Conservation (phyloP, 2,888 invertebrate species). For the Allygus modestus region DNA sequence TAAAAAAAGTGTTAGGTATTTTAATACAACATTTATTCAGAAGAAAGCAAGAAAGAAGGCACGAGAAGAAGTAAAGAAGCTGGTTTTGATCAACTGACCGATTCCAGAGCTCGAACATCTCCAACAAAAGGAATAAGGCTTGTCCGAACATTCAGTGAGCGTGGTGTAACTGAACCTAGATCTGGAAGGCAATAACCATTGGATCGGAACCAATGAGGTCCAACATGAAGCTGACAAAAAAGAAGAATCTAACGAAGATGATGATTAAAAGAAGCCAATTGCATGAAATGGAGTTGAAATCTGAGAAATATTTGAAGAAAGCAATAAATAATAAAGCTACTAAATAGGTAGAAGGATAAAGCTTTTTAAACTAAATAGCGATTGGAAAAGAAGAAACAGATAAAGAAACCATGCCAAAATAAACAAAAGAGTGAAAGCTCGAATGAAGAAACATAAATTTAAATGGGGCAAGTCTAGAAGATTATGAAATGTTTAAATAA, state of each 20-base stretch:
- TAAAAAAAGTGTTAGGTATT: too few species aligned
- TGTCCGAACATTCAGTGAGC: constrained; percentile 87
- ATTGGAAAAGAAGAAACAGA: constrained; percentile 77
- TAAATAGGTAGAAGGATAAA: constrained; percentile 87
- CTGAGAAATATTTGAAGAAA: constrained; percentile 84
- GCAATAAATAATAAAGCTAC: constrained; percentile 84
- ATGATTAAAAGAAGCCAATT: constrained; percentile 68
- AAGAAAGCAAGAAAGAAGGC: too few species aligned
- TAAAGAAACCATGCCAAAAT: constrained; percentile 79
- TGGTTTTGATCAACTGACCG: constrained; percentile 84
- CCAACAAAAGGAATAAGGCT: constrained; percentile 84
- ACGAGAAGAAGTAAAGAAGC: constrained; percentile 83
- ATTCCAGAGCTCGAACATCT: constrained; percentile 84
- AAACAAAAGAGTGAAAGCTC: constrained; percentile 70
- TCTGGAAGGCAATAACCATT: constrained; percentile 83
- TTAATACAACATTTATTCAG: too few species aligned
- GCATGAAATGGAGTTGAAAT: constrained; percentile 77
- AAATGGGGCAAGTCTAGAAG: constrained; percentile 51
- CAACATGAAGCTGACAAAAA: constrained; percentile 68
- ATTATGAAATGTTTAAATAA: too few species aligned
- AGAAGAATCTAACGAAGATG: constrained; percentile 64
- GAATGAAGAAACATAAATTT: constrained; percentile 64
- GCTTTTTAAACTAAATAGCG: constrained; percentile 86
- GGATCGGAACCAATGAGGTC: constrained; percentile 83
- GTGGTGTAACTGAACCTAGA: constrained; percentile 86